Evolutionary conservation across 2,113 vertebrate species (phyloP).

Genomic region (Dicaeum eximium): DNA sequence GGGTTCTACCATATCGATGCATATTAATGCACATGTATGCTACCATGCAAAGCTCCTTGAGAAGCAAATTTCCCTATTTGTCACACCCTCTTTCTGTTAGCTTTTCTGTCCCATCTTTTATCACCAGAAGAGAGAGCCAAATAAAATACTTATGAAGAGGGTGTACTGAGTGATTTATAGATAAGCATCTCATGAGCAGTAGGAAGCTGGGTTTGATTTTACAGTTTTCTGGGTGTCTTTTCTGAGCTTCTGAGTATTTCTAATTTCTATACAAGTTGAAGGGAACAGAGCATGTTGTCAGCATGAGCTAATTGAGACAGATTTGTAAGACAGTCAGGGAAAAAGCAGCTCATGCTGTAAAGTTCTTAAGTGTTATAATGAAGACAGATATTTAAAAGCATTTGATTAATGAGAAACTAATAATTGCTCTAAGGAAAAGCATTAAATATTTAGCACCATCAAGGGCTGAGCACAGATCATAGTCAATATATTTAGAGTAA

Average conservation of each 20-base stretch:
- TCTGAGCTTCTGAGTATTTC: not conserved
- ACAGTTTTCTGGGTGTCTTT: not conserved
- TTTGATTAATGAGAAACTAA: constrained; percentile 2
- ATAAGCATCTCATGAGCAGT: not conserved
- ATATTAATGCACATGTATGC: too few species aligned
- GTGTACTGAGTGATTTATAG: not conserved
- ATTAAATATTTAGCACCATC: not conserved
- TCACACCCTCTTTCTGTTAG: not conserved
- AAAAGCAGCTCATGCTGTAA: not conserved
- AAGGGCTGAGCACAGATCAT: not conserved
- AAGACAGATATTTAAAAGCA: not conserved
- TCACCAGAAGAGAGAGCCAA: not conserved
- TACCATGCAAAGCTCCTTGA: not conserved
- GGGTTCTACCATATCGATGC: not conserved
- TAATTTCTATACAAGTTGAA: not conserved
- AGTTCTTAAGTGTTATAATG: not conserved
- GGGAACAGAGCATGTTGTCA: not conserved
- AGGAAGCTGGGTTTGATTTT: not conserved
- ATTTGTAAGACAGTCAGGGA: not conserved
- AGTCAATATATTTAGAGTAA: not conserved
- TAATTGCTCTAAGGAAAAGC: not conserved
- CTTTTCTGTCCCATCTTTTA: not conserved
- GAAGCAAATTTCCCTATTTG: not conserved
- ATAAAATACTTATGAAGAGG: not conserved
- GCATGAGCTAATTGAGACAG: not conserved